Evolutionary conservation across 2,888 invertebrate genomes (phyloP).

Genomic region (Sarcophaga subvicina): DNA sequence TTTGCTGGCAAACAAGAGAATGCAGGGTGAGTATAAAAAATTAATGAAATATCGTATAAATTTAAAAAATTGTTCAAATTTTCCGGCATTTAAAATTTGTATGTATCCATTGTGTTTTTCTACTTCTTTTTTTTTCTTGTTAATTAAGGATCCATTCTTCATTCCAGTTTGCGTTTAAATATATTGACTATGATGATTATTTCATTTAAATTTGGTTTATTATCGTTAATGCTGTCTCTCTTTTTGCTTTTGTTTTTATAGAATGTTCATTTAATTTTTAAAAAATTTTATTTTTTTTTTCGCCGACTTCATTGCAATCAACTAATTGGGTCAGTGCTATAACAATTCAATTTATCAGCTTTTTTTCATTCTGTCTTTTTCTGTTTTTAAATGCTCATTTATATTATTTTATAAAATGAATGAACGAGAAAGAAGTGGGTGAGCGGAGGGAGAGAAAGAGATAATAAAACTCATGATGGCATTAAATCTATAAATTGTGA

Average conservation of each 20-base stretch:
- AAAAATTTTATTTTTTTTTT: slow-evolving; percentile 14
- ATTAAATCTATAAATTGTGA: slow-evolving; percentile 5
- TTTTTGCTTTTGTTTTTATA: background rate
- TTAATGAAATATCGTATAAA: too few relatives aligned
- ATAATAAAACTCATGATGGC: slow-evolving; percentile 24
- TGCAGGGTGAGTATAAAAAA: slow-evolving; percentile 77
- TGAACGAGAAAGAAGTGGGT: background rate
- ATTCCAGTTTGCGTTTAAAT: too few relatives aligned
- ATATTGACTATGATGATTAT: background rate
- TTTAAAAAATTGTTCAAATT: too few relatives aligned
- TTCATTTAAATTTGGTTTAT: slow-evolving; percentile 20
- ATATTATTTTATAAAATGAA: background rate
- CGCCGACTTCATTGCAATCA: slow-evolving; percentile 23
- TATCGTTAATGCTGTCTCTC: slow-evolving; percentile 3
- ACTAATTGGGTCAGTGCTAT: slow-evolving; percentile 51
- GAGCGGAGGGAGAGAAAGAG: background rate
- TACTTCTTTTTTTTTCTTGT: background rate
- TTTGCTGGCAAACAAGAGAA: slow-evolving; percentile 93
- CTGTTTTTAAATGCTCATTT: slow-evolving; percentile 12
- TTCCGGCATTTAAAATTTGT: background rate
- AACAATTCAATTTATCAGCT: slow-evolving; percentile 31
- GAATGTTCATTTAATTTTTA: background rate
- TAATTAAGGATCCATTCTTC: too few relatives aligned
- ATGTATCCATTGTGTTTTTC: background rate
- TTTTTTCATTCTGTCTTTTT: slow-evolving; percentile 17